phyloP scores from a whole-genome alignment of 2,888 invertebrate genomes.

The Orthosia incerta region DNA sequence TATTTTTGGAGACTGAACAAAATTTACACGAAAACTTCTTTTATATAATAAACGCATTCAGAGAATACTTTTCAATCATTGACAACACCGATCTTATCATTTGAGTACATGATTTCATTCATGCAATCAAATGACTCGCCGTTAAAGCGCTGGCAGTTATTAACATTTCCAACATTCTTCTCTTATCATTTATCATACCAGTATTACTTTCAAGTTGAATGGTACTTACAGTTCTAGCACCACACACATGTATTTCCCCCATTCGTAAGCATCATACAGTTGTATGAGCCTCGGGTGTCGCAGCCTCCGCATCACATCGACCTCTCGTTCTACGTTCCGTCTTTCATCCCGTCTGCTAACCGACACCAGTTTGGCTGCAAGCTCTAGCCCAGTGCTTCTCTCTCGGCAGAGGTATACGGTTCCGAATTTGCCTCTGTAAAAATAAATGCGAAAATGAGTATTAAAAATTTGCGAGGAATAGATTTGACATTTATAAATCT shows the following conservation, averaged over 20 bases:
- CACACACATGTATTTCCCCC: conserved; percentile 98
- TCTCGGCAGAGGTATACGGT: conserved; percentile 98
- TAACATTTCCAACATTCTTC: conserved; percentile 27
- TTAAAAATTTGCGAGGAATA: not conserved
- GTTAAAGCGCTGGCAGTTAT: conserved; percentile 13
- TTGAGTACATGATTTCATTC: conserved; percentile 32
- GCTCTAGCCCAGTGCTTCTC: conserved; percentile 94
- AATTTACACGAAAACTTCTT: not conserved
- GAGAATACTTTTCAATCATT: conserved; percentile 24
- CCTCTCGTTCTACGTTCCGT: conserved; percentile 97
- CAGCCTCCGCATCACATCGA: conserved; percentile 98
- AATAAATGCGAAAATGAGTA: not conserved
- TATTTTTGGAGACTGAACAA: conserved; percentile 1
- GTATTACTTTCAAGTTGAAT: conserved; percentile 11
- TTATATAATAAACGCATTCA: conserved; percentile 7
- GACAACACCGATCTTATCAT: conserved; percentile 23
- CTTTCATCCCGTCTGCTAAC: conserved; percentile 96
- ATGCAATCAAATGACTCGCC: conserved; percentile 26
- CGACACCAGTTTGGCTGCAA: conserved; percentile 98
- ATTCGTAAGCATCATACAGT: conserved; percentile 99
- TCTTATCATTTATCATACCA: conserved; percentile 21
- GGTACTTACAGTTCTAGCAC: conserved; percentile 98
- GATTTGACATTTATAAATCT: not conserved
- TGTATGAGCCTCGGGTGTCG: conserved; percentile 99
- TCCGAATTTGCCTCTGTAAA: conserved; percentile 98